Evolutionary conservation across 2,797 vertebrate genomes (phyloP).

Genomic region (Emys orbicularis): DNA sequence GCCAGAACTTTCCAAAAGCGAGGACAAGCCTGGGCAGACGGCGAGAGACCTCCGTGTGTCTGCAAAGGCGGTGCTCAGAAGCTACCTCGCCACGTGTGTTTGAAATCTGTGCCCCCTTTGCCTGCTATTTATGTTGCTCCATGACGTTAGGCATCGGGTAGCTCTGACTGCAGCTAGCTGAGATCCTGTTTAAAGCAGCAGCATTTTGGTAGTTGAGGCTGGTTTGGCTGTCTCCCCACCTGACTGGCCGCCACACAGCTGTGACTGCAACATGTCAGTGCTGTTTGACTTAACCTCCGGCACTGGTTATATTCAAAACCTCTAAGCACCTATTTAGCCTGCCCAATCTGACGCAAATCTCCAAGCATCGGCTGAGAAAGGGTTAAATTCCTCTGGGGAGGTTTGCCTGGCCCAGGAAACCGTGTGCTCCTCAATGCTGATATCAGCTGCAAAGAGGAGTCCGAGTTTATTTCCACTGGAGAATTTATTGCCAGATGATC

Average conservation of each 20-base stretch:
- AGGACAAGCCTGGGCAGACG: background rate
- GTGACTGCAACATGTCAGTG: accelerated
- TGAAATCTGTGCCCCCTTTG: conserved; percentile 76
- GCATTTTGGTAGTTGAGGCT: background rate
- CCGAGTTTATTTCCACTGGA: conserved; percentile 47
- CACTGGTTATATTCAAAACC: accelerated
- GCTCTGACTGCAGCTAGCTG: conserved; percentile 57
- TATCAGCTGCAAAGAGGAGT: conserved; percentile 24
- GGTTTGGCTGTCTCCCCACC: background rate
- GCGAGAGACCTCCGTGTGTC: conserved; percentile 45
- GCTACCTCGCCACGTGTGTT: conserved; percentile 64
- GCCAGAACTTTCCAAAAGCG: background rate
- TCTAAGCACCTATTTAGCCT: accelerated
- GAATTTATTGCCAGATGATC: background rate
- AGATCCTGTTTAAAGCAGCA: conserved; percentile 73
- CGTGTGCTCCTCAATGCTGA: background rate
- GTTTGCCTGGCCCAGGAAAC: background rate
- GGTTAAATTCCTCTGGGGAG: conserved; percentile 41
- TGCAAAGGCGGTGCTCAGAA: conserved; percentile 40
- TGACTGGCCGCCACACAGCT: background rate
- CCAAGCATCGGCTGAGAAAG: accelerated
- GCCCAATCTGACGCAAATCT: accelerated
- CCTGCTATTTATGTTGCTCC: conserved; percentile 74
- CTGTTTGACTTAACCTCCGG: background rate
- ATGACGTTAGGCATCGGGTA: conserved; percentile 71